Percentiles rank a stretch among this genome's conserved stretches.
These are phyloP conservation scores for Lypha dubia DNA, from an alignment of 2,888 invertebrate genomes.

Conservation along the genomic window DNA sequence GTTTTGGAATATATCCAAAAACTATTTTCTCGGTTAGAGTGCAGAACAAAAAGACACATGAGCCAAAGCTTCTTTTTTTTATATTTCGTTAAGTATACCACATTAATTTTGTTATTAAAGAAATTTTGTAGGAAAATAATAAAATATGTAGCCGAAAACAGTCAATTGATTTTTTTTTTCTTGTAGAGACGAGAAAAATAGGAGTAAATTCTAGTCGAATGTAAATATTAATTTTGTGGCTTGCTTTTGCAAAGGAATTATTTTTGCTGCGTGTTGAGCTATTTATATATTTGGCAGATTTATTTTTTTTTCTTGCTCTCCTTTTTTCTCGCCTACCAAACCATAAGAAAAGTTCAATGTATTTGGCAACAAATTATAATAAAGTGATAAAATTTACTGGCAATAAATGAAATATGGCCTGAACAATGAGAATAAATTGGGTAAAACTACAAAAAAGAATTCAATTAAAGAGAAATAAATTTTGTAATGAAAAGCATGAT, in stretches of 20 bases:
- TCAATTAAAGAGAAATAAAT: not conserved
- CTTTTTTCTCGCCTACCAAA: not conserved
- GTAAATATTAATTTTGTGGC: not conserved
- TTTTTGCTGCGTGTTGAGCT: conserved; percentile 19
- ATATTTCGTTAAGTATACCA: conserved; percentile 47
- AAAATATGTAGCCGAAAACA: conserved; percentile 23
- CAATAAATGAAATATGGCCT: conserved; percentile 12
- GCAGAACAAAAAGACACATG: not conserved
- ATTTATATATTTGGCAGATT: conserved; percentile 26
- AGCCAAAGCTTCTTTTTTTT: conserved; percentile 21
- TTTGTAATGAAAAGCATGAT: conserved; percentile 13
- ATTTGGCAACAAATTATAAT: conserved; percentile 57
- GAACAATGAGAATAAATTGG: not conserved
- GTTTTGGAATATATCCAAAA: conserved; percentile 69
- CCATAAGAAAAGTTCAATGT: conserved; percentile 11
- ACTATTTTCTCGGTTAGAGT: not conserved
- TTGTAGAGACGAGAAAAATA: conserved; percentile 1
- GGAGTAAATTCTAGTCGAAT: not conserved
- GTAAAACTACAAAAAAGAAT: not conserved
- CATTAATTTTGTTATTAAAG: conserved; percentile 68
- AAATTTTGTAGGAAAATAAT: not conserved
- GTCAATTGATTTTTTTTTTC: not conserved
- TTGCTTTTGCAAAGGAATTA: not conserved
- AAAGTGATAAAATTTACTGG: conserved; percentile 45
- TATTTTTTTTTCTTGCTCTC: not conserved